Conservation (phyloP, 2,113 vertebrate species). For the Trematocara unimaculatum region DNA sequence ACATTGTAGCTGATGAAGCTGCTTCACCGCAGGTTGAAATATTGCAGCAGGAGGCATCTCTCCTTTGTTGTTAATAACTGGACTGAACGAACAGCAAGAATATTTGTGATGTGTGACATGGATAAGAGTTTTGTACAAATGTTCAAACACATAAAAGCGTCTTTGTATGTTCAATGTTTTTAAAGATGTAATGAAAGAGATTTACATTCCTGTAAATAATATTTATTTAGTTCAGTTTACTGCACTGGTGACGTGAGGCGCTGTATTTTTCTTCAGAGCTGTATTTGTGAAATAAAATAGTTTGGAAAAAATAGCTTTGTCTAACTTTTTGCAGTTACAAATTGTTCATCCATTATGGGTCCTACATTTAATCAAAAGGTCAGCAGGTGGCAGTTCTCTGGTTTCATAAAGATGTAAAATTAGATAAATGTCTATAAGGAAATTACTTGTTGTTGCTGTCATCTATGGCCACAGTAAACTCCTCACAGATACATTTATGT, state of each 20-base stretch:
- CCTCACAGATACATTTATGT: not conserved
- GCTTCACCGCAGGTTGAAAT: not conserved
- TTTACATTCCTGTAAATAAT: not conserved
- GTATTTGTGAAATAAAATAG: not conserved
- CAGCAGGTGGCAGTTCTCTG: not conserved
- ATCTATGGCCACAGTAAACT: not conserved
- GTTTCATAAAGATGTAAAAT: rapidly evolving
- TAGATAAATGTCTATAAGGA: rapidly evolving
- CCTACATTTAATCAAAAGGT: not conserved
- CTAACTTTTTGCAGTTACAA: not conserved
- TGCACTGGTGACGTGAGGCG: rapidly evolving
- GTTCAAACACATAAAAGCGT: not conserved
- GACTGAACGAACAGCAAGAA: not conserved
- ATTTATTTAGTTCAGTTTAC: not conserved
- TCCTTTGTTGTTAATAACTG: not conserved
- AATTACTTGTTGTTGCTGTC: not conserved
- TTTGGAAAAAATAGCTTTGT: not conserved
- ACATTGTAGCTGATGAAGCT: not conserved
- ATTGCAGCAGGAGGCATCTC: not conserved
- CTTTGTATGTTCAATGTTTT: rapidly evolving
- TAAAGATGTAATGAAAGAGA: not conserved
- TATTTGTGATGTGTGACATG: rapidly evolving
- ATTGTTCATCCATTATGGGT: not conserved
- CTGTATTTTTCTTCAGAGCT: not conserved
- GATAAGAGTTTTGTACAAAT: not conserved